Evolutionary conservation across 2,113 vertebrate genomes (phyloP).

Genomic region (Toxotes jaculatrix): DNA sequence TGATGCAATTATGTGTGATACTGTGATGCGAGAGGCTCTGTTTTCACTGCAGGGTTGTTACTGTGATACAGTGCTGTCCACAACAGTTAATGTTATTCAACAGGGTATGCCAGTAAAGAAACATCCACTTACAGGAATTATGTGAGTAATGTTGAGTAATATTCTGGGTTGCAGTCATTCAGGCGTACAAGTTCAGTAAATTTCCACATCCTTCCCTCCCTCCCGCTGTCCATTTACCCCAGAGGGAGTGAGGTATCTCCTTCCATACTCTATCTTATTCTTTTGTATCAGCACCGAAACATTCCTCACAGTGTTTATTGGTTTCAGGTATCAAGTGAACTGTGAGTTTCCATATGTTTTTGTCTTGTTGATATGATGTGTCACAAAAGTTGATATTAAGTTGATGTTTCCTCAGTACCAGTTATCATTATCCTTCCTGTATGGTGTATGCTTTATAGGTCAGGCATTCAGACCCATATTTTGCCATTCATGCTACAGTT

Average conservation of each 20-base stretch:
- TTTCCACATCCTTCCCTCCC: conserved; percentile 62
- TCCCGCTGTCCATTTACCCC: conserved; percentile 43
- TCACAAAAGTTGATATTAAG: conserved; percentile 14
- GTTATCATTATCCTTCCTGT: neutral
- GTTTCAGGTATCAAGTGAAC: conserved; percentile 59
- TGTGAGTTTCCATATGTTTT: conserved; percentile 30
- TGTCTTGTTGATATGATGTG: conserved; percentile 27
- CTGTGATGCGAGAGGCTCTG: neutral
- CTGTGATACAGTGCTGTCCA: conserved; percentile 3
- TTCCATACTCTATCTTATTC: conserved; percentile 52
- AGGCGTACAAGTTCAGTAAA: conserved; percentile 55
- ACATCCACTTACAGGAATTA: conserved; percentile 29
- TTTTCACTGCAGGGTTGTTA: conserved; percentile 3
- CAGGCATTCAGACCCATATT: neutral
- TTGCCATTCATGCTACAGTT: conserved; percentile 3
- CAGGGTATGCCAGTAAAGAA: conserved; percentile 35
- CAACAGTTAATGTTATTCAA: conserved; percentile 7
- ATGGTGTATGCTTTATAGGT: conserved; percentile 12
- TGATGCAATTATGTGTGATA: neutral
- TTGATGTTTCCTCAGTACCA: neutral
- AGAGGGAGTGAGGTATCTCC: conserved; percentile 66
- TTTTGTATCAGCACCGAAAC: conserved; percentile 54
- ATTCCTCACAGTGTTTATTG: conserved; percentile 56
- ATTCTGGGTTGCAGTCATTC: conserved; percentile 43
- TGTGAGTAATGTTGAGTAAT: conserved; percentile 62